These are phyloP conservation scores for Drosophila eohydei DNA, from an alignment of 2,888 invertebrate genomes.

Conservation along the genomic window DNA sequence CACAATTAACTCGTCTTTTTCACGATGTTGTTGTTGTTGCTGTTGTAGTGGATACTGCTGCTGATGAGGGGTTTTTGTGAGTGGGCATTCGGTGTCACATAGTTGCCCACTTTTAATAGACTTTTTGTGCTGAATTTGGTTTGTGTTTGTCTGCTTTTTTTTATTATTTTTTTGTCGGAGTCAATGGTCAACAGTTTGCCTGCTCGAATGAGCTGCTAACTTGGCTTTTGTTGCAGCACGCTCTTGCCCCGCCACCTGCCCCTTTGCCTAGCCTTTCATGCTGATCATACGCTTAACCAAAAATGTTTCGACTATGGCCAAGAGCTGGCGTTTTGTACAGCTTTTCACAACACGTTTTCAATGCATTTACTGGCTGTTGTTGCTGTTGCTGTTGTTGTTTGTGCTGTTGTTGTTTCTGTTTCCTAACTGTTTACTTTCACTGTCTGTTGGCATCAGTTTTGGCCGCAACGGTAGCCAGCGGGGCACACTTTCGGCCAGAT, in stretches of 20 bases:
- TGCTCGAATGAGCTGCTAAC: slow-evolving; percentile 58
- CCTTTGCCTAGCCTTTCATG: background rate
- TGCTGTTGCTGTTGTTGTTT: slow-evolving; percentile 28
- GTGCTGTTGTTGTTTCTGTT: slow-evolving; percentile 38
- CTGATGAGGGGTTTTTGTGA: slow-evolving; percentile 17
- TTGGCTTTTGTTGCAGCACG: slow-evolving; percentile 33
- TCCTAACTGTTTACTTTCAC: slow-evolving; percentile 77
- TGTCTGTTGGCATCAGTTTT: slow-evolving; percentile 60
- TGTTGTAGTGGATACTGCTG: background rate
- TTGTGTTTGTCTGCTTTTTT: slow-evolving; percentile 9
- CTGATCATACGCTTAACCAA: slow-evolving; percentile 28
- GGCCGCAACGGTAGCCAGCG: slow-evolving; percentile 63
- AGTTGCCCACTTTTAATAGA: slow-evolving; percentile 56
- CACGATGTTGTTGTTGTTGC: background rate
- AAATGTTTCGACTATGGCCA: slow-evolving; percentile 50
- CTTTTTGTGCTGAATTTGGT: slow-evolving; percentile 50
- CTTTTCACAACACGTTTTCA: slow-evolving; percentile 68
- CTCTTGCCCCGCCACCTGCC: slow-evolving; percentile 2
- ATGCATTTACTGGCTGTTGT: slow-evolving; percentile 46
- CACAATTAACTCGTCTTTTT: slow-evolving; percentile 32
- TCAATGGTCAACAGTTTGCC: slow-evolving; percentile 54
- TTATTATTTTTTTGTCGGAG: slow-evolving; percentile 17
- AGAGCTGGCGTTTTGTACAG: slow-evolving; percentile 56
- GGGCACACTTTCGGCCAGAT: slow-evolving; percentile 60
- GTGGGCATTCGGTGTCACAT: slow-evolving; percentile 59